Conservation (phyloP, 2,113 vertebrate species). For the Rynchops niger region DNA sequence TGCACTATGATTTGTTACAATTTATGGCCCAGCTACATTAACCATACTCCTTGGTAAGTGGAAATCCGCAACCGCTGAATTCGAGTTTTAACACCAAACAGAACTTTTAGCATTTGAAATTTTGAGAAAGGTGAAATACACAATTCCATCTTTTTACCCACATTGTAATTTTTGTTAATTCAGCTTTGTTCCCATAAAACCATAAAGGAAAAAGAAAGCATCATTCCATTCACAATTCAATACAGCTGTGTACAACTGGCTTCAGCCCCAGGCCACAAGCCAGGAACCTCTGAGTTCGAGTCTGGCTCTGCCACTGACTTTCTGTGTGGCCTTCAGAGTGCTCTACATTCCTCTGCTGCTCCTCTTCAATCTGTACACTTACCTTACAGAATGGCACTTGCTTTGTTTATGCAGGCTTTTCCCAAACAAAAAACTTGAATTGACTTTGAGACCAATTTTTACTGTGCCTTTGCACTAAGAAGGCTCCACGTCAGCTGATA, state of each 20-base stretch:
- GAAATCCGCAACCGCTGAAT: neutral
- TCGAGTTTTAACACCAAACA: neutral
- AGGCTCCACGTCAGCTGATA: neutral
- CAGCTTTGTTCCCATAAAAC: neutral
- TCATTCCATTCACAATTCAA: slow-evolving; percentile 3
- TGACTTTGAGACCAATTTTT: neutral
- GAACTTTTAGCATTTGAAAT: neutral
- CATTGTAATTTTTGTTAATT: neutral
- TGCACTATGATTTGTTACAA: neutral
- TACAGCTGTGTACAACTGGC: neutral
- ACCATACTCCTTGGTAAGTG: neutral
- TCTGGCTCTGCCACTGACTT: slow-evolving; percentile 12
- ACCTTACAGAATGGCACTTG: neutral
- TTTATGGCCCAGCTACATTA: neutral
- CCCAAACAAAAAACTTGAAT: neutral
- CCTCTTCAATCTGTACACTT: neutral
- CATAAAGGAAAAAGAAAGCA: neutral
- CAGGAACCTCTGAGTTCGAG: slow-evolving; percentile 53
- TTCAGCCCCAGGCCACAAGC: slow-evolving; percentile 14
- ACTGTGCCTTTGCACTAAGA: neutral
- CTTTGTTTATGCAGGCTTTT: neutral
- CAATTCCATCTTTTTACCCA: neutral
- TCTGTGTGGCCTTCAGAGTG: slow-evolving; percentile 14
- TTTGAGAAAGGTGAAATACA: neutral
- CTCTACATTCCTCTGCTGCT: neutral